phyloP scores from a whole-genome alignment of 2,888 invertebrate genomes.

The Stomorhina lunata region DNA sequence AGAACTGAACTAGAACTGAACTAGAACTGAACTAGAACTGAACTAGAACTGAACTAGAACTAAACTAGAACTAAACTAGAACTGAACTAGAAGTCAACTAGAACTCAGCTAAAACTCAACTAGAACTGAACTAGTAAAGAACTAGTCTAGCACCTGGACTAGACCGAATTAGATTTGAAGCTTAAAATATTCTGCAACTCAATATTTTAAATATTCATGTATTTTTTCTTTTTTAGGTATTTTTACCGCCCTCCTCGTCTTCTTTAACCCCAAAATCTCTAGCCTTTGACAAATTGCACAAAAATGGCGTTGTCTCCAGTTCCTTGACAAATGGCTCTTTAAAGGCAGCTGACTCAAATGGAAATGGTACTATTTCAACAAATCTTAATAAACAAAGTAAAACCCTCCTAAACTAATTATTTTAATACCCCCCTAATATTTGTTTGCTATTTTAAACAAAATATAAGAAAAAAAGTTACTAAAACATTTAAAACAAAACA shows the following conservation, averaged over 20 bases:
- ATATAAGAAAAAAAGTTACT: conserved; percentile 1
- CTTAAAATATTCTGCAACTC: neutral
- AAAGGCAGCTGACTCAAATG: conserved; percentile 22
- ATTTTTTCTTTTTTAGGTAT: conserved; percentile 65
- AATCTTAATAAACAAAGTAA: conserved; percentile 10
- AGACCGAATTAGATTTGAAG: neutral
- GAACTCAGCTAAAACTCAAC: neutral
- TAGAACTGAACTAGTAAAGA: neutral
- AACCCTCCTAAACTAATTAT: conserved; percentile 41
- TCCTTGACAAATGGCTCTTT: conserved; percentile 41
- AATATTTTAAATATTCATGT: neutral
- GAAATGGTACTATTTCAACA: conserved; percentile 36
- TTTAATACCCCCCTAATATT: too few species aligned
- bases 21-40: neutral
- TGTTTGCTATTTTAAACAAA: conserved; percentile 21
- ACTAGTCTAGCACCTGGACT: neutral
- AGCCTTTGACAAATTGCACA: neutral
- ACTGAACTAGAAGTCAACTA: neutral
- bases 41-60: neutral
- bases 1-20: neutral
- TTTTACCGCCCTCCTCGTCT: conserved; percentile 61
- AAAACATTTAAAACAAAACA: conserved; percentile 29
- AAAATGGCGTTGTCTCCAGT: conserved; percentile 20
- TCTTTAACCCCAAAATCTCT: conserved; percentile 22
- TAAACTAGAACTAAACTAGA: neutral